phyloP scores from a whole-genome alignment of 1,140 invertebrate species.

The Lordiphosa stackelbergi region DNA sequence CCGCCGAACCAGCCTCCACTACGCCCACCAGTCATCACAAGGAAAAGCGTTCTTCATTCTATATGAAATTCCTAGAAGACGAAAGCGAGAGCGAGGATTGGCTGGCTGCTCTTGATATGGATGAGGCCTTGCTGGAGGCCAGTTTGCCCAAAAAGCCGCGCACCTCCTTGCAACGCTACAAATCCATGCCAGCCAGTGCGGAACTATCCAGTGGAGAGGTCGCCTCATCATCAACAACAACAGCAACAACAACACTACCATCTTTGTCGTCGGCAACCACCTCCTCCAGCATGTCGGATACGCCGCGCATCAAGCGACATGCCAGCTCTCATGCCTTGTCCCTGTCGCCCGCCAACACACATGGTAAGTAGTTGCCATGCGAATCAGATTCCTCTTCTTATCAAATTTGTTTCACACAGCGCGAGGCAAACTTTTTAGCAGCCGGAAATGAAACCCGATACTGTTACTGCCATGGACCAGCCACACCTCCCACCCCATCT shows the following conservation, averaged over 20 bases:
- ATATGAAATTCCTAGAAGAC: constrained; percentile 74
- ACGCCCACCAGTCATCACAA: constrained; percentile 53
- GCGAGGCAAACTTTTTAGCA: constrained; percentile 58
- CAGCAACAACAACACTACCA: background rate
- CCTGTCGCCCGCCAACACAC: constrained; percentile 33
- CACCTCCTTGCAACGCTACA: constrained; percentile 64
- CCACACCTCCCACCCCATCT: background rate
- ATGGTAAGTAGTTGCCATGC: constrained; percentile 33
- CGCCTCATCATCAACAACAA: constrained; percentile 2
- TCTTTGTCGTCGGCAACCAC: background rate
- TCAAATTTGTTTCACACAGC: constrained; percentile 25
- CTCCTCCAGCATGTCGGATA: constrained; percentile 7
- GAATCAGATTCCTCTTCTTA: background rate
- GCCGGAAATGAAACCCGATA: constrained; percentile 52
- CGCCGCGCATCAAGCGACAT: constrained; percentile 57
- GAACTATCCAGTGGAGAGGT: constrained; percentile 17
- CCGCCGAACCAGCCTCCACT: constrained; percentile 16
- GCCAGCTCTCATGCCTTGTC: constrained; percentile 59
- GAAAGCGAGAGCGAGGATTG: constrained; percentile 65
- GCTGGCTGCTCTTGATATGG: constrained; percentile 58
- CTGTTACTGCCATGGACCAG: constrained; percentile 3
- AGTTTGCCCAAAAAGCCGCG: constrained; percentile 59
- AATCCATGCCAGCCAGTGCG: constrained; percentile 59
- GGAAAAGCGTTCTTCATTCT: constrained; percentile 62
- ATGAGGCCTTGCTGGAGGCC: constrained; percentile 58